These are phyloP conservation scores for Drosophila bifasciata DNA, from an alignment of 1,140 invertebrate species.

Conservation along the genomic window DNA sequence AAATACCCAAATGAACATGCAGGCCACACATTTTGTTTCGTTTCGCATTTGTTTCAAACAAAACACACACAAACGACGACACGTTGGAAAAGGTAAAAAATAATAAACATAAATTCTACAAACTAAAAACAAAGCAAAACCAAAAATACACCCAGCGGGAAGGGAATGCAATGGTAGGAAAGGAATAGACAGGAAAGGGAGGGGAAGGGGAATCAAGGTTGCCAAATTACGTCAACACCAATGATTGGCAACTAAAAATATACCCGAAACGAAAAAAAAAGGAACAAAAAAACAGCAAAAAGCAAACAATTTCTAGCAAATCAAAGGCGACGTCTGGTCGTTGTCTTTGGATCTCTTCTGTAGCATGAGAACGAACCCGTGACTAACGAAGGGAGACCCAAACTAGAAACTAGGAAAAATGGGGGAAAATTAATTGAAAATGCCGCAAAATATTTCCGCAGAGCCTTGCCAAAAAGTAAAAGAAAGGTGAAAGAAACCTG, in stretches of 20 bases:
- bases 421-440: slow-evolving; percentile 66
- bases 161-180: slow-evolving; percentile 6
- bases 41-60: slow-evolving; percentile 69
- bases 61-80: slow-evolving; percentile 60
- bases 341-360: slow-evolving; percentile 19
- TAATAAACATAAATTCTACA: slow-evolving; percentile 77
- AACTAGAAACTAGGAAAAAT: slow-evolving; percentile 39
- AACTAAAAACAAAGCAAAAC: slow-evolving; percentile 43
- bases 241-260: slow-evolving; percentile 76
- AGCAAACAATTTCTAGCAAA: slow-evolving; percentile 55
- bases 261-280: slow-evolving; percentile 14
- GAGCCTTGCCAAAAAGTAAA: slow-evolving; percentile 61
- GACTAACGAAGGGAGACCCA: slow-evolving; percentile 26
- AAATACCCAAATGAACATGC: slow-evolving; percentile 57
- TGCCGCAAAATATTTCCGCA: slow-evolving; percentile 66
- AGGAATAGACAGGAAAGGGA: not conserved
- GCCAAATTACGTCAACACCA: slow-evolving; percentile 79
- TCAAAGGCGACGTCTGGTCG: slow-evolving; percentile 76
- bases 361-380: no score
- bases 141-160: slow-evolving; percentile 11
- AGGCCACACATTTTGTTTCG: slow-evolving; percentile 17
- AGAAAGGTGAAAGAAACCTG: slow-evolving; percentile 8
- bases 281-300: slow-evolving; percentile 12
- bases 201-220: slow-evolving; percentile 74
- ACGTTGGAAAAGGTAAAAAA: slow-evolving; percentile 80